Base-by-base conservation (phyloP, 2,113 vertebrate genomes). In the Athene noctua region DNA sequence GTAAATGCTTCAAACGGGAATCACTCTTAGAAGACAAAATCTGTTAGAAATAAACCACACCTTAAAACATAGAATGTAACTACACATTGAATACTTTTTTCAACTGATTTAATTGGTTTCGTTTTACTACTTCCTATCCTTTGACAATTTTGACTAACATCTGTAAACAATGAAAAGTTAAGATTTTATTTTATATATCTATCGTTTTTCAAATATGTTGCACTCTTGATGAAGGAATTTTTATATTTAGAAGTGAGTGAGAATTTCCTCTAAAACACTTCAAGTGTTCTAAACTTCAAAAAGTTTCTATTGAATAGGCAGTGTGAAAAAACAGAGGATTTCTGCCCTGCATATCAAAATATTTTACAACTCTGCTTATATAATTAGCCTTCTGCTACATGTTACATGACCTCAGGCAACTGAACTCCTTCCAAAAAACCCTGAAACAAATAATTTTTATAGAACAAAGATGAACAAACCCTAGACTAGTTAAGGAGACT, bases 21-120 rank as follows among this genome's bases (percentile, higher is more conserved):
- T 99, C 99, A 94, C 99, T 99, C 98, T 99, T 99, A 96, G 99
- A 99, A 70, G 98, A 98, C 80, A 99, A 97, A 92, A 99, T 99
- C 99, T 99, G 97, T 78, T 87, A 83, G 81, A 89, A 92, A 92
- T 30, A 97, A 95, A 67, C 29, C 23, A 90, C 46, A 82, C n/a
- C 73, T 86, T 96, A 42, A 90, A 82, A 72, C 21, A 78, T 0
- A 86, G 58, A 80, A 82, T 8, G 7, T 52, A 87, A n/a, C 6
- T 29, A 55, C 22, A 46, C 17, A 72, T 2, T 15, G 19, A 46
- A 75, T 23, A 78, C 4, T 25, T 67, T 40, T 70, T 26, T 14
- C 30, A 75, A 34, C 11, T 54, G 3, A 87, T 57, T 40, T 66
- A 2, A 61, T 29, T 1, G 1, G 62, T 85, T 59, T 23, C 55